phyloP scores from a whole-genome alignment of 2,113 vertebrate species.

The Etia nguti region DNA sequence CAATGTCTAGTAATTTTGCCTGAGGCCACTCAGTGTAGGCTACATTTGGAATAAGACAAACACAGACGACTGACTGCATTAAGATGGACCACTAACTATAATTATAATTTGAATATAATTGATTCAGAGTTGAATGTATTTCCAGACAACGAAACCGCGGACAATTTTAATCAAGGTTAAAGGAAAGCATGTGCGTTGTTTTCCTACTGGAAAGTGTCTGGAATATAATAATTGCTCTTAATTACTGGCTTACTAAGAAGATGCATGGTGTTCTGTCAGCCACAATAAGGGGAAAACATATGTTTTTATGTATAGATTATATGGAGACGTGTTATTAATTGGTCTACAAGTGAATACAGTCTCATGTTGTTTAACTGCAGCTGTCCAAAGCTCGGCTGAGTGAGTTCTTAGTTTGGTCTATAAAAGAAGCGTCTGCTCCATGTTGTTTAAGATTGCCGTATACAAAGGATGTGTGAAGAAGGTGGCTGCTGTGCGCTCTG shows the following conservation, averaged over 20 bases:
- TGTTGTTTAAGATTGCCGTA: neutral
- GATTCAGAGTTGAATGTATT: neutral
- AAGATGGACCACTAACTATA: neutral
- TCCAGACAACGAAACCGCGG: neutral
- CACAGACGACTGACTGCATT: neutral
- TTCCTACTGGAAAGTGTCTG: neutral
- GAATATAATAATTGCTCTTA: neutral
- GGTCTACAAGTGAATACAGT: neutral
- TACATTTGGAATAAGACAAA: neutral
- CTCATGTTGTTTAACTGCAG: neutral
- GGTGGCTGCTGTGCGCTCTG: neutral
- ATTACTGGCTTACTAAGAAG: neutral
- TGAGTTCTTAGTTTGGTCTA: neutral
- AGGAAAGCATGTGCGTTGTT: neutral
- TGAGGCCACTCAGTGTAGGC: neutral
- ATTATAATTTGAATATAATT: neutral
- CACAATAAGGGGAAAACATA: neutral
- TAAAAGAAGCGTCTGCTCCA: neutral
- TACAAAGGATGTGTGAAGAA: constrained; percentile 32
- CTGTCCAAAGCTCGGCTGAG: neutral
- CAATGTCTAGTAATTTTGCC: neutral
- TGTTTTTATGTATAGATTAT: neutral
- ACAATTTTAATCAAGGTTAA: neutral
- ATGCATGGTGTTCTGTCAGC: neutral
- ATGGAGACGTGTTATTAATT: neutral